Evolutionary conservation across 2,888 invertebrate genomes (phyloP), one percentile per base, ranked within the genome.

Genomic region (Trachelus troglodyta): DNA sequence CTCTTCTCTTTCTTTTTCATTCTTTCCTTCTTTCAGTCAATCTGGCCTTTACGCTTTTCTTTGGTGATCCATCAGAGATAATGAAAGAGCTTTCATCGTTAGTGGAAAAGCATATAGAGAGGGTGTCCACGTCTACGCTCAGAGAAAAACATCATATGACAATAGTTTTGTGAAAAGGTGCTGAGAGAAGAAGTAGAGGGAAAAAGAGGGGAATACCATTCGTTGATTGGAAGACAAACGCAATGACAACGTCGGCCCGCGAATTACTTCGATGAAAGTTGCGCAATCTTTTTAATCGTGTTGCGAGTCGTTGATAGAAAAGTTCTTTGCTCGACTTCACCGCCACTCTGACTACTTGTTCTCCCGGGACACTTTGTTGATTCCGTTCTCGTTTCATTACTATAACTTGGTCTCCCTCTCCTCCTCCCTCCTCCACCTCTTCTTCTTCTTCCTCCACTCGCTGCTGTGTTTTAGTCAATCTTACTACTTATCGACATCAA

Each of bases 211-310:
- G 79, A 77, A 79, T 83, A 79, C 85, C 85, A 85, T 85, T 86
- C 86, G 82, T 82, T 87, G 88, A 89, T 89, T 87, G 87, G 85
- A 87, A 86, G 86, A 87, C 87, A 89, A 89, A 88, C 86, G 12
- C 12, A 87, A 83, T 69, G 76, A 79, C 82, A 78, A 77, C 77
- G 12, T 73, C 75, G 69, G 76, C 79, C 77, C 74, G 75, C 81
- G 71, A 69, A 40, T 40, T 40, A 40, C 37, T 40, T 12, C 15
- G 4, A 12, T 40, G 37, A 78, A 88, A 89, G 87, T 87, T 89
- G 86, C 78, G 85, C 89, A 89, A 90, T 90, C 90, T 89, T 89
- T 90, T 89, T 90, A 90, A 90, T 90, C 89, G 89, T 88, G 88
- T 89, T 89, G 87, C 84, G 83, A 82, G 81, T 74, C 84, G 83